phyloP scores from a whole-genome alignment of 2,113 vertebrate genomes.

The Coracopsis vasa region DNA sequence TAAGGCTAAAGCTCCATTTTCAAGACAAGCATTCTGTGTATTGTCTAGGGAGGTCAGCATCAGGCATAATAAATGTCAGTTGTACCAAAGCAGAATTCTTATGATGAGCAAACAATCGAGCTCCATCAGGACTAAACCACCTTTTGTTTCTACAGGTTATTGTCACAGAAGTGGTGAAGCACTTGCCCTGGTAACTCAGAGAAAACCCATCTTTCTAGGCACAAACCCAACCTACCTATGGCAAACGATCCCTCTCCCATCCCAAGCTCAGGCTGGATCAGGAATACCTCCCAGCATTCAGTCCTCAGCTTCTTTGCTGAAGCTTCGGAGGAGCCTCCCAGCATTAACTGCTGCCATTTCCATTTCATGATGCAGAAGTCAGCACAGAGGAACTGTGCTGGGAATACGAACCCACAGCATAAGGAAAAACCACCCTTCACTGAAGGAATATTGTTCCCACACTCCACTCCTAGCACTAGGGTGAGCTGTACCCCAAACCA shows the following conservation, averaged over 20 bases:
- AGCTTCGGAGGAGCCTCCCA: neutral
- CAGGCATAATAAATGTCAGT: no score
- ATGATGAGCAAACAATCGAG: neutral
- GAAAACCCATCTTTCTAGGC: neutral
- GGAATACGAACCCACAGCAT: neutral
- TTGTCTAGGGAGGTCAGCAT: neutral
- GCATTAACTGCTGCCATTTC: neutral
- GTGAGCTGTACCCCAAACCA: neutral
- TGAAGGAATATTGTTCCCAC: neutral
- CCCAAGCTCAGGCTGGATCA: neutral
- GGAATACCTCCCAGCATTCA: fast-evolving
- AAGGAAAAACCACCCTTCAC: neutral
- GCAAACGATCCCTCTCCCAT: fast-evolving
- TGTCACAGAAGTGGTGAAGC: neutral
- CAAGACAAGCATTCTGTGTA: neutral
- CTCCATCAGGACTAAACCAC: fast-evolving
- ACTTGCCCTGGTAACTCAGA: neutral
- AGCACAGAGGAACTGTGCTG: neutral
- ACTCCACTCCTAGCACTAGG: neutral
- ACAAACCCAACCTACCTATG: fast-evolving
- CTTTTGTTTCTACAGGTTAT: neutral
- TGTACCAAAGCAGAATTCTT: neutral
- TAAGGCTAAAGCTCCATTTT: neutral
- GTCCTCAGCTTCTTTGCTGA: neutral
- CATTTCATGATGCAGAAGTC: fast-evolving